Evolutionary conservation across 2,113 vertebrate species (phyloP).

Genomic region (Haemorhous mexicanus): DNA sequence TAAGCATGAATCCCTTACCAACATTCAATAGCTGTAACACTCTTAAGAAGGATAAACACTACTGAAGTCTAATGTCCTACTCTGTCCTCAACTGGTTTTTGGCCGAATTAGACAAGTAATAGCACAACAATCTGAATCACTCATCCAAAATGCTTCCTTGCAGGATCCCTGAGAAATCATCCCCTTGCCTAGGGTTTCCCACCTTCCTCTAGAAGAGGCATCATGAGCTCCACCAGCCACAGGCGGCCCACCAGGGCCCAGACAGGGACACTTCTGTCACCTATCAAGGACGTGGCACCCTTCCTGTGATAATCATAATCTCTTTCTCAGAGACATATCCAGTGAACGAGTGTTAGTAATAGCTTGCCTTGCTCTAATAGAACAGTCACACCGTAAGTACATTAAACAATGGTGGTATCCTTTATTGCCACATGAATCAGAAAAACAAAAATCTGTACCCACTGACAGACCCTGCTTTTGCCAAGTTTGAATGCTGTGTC

Average conservation of each 20-base stretch:
- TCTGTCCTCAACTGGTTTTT: neutral
- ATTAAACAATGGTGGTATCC: neutral
- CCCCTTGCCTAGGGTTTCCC: neutral
- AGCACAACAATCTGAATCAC: neutral
- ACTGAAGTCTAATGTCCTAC: neutral
- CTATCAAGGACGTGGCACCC: neutral
- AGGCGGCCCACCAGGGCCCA: neutral
- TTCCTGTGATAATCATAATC: neutral
- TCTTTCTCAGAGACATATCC: neutral
- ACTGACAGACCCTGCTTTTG: neutral
- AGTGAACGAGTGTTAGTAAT: neutral
- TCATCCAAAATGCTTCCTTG: neutral
- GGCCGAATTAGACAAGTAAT: neutral
- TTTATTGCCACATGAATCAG: neutral
- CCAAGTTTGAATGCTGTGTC: neutral
- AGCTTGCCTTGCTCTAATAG: neutral
- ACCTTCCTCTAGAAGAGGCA: neutral
- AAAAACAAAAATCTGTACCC: neutral
- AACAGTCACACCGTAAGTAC: neutral
- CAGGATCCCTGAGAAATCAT: neutral
- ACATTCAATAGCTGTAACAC: neutral
- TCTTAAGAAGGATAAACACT: neutral
- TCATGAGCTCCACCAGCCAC: neutral
- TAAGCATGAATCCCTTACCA: neutral
- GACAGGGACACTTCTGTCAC: neutral